phyloP scores from a whole-genome alignment of 2,888 invertebrate genomes.

The Epistrophe grossulariae region DNA sequence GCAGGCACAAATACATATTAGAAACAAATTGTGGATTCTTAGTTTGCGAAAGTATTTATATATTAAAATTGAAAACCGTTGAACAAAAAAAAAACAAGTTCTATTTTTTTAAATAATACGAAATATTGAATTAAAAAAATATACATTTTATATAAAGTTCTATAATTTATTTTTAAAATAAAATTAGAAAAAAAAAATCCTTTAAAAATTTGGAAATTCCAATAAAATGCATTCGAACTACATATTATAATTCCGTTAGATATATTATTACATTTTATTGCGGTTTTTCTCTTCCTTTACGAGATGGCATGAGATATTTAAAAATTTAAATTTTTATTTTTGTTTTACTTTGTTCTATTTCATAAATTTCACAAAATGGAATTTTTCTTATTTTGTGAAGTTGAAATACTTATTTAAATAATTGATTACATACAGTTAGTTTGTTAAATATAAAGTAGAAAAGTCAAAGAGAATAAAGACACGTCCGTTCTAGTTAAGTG shows the following conservation, averaged over 20 bases:
- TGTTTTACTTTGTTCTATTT: too few species aligned
- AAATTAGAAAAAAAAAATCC: not conserved
- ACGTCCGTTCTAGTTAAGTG: too few species aligned
- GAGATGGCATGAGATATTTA: not conserved
- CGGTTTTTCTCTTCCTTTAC: not conserved
- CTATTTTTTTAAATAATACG: slow-evolving; percentile 12
- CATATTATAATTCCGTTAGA: not conserved
- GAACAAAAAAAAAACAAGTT: not conserved
- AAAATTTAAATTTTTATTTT: too few species aligned
- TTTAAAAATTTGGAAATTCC: not conserved
- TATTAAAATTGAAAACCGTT: slow-evolving; percentile 23
- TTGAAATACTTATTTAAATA: too few species aligned
- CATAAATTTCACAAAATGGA: too few species aligned
- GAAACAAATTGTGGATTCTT: slow-evolving; percentile 52
- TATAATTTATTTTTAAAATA: not conserved
- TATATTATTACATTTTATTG: not conserved
- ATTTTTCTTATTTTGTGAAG: too few species aligned
- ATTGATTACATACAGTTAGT: too few species aligned
- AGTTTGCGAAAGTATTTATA: slow-evolving; percentile 48
- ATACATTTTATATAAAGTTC: too few species aligned
- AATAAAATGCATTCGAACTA: not conserved
- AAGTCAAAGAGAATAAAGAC: too few species aligned
- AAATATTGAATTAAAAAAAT: slow-evolving; percentile 14
- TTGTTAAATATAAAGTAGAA: too few species aligned
- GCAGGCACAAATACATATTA: slow-evolving; percentile 61